These are phyloP conservation scores for Tetragonula carbonaria DNA, from an alignment of 2,888 invertebrate species.

Conservation along the genomic window DNA sequence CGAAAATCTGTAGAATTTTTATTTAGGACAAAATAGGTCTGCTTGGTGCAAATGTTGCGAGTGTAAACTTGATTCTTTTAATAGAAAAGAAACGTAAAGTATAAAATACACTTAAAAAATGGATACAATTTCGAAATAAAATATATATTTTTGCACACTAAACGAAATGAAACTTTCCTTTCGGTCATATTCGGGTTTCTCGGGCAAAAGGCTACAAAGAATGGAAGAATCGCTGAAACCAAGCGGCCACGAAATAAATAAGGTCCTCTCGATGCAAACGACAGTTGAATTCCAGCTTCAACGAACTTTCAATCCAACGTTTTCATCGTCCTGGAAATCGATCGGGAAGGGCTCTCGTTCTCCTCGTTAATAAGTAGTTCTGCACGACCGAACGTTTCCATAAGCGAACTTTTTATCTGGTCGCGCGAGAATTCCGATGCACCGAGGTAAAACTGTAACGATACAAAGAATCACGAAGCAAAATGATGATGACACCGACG, in stretches of 20 bases:
- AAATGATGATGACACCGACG: conserved; percentile 35
- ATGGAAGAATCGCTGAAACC: neutral
- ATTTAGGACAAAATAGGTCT: neutral
- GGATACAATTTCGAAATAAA: neutral
- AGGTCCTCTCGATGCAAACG: conserved; percentile 42
- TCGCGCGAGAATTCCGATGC: too few relatives aligned
- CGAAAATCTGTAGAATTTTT: neutral
- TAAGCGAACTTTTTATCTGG: conserved; percentile 7
- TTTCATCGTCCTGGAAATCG: neutral
- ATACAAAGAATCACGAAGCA: conserved; percentile 18
- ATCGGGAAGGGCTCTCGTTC: neutral
- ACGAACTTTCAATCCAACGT: conserved; percentile 13
- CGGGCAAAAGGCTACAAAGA: neutral
- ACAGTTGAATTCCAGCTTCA: neutral
- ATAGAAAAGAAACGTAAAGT: neutral
- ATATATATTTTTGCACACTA: neutral
- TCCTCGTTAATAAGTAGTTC: conserved; percentile 31
- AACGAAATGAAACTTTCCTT: neutral
- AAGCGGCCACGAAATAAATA: conserved; percentile 41
- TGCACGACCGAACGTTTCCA: neutral
- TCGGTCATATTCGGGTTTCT: neutral
- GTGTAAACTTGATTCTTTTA: neutral
- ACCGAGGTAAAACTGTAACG: neutral
- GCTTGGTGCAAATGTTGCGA: too few relatives aligned
- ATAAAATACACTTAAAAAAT: too few relatives aligned